These are phyloP conservation scores for Calephelis perditalis DNA, from an alignment of 2,888 invertebrate genomes.

Conservation along the genomic window DNA sequence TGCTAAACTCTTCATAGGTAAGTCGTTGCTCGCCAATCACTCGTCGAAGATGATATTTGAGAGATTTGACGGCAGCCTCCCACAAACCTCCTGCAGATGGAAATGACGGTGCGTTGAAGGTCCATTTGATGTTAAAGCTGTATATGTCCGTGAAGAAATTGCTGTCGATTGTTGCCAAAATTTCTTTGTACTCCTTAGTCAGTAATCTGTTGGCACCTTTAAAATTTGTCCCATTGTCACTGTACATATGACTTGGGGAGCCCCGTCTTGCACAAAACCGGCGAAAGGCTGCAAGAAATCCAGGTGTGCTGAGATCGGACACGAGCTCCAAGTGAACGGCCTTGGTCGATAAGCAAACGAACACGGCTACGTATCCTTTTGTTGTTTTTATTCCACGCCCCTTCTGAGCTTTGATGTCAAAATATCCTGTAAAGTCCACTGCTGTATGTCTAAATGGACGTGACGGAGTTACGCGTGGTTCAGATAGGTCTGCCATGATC, in stretches of 20 bases:
- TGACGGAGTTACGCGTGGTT: conserved; percentile 4
- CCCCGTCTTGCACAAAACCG: conserved; percentile 13
- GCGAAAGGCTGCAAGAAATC: conserved; percentile 16
- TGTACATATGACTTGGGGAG: neutral
- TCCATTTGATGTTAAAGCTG: neutral
- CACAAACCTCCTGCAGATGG: conserved; percentile 11
- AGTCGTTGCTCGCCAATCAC: conserved; percentile 11
- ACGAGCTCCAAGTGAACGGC: conserved; percentile 10
- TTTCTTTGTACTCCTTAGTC: neutral
- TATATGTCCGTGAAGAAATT: neutral
- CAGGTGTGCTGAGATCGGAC: conserved; percentile 16
- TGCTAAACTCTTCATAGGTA: conserved; percentile 9
- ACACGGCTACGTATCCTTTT: conserved; percentile 15
- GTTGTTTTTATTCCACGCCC: conserved; percentile 11
- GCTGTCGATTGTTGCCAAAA: conserved; percentile 2
- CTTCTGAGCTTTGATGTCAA: neutral
- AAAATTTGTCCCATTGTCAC: conserved; percentile 5
- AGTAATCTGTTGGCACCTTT: conserved; percentile 12
- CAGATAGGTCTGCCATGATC: conserved; percentile 7
- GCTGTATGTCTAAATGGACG: conserved; percentile 13
- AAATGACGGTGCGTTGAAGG: conserved; percentile 1
- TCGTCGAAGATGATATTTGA: conserved; percentile 13
- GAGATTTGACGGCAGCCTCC: conserved; percentile 10
- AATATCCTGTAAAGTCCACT: neutral
- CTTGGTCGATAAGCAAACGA: conserved; percentile 13